phyloP scores from a whole-genome alignment of 92 coral and sea anemone genomes.

The Umimayanthus chanpuru region DNA sequence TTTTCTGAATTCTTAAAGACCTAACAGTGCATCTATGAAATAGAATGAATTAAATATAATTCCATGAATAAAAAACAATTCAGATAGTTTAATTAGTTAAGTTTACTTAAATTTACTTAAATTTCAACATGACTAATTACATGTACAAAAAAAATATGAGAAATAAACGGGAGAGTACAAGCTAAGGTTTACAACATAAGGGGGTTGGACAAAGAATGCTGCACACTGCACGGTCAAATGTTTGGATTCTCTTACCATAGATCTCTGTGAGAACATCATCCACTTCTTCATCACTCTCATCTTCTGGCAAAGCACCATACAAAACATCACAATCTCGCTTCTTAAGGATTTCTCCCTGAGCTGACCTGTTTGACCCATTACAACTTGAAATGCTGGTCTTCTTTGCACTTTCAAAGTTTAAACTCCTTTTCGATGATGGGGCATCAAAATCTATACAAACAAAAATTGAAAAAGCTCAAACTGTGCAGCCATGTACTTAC shows the following conservation, averaged over 20 bases:
- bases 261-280: slow-evolving; percentile 37
- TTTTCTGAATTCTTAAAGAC: too few relatives aligned
- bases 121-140: too few relatives aligned
- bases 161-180: too few relatives aligned
- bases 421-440: slow-evolving; percentile 71
- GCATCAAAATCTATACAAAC: slow-evolving; percentile 30
- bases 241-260: slow-evolving; percentile 11
- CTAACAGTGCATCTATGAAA: too few relatives aligned
- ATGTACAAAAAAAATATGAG: too few relatives aligned
- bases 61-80: too few relatives aligned
- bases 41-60: too few relatives aligned
- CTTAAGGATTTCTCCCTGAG: slow-evolving; percentile 25
- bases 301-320: slow-evolving; percentile 76
- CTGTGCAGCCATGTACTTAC: too few relatives aligned
- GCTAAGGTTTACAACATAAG: too few relatives aligned
- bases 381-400: slow-evolving; percentile 26
- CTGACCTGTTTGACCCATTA: slow-evolving; percentile 6
- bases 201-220: too few relatives aligned
- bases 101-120: too few relatives aligned
- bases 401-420: slow-evolving; percentile 54
- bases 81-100: too few relatives aligned
- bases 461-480: neutral
- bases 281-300: slow-evolving; percentile 54
- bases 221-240: neutral
- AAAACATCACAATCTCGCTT: slow-evolving; percentile 81